A percentile compares a stretch with the other conserved stretches of the same genome.
Evolutionary conservation across 2,888 invertebrate genomes (phyloP).

Genomic region (Spialia ferax): DNA sequence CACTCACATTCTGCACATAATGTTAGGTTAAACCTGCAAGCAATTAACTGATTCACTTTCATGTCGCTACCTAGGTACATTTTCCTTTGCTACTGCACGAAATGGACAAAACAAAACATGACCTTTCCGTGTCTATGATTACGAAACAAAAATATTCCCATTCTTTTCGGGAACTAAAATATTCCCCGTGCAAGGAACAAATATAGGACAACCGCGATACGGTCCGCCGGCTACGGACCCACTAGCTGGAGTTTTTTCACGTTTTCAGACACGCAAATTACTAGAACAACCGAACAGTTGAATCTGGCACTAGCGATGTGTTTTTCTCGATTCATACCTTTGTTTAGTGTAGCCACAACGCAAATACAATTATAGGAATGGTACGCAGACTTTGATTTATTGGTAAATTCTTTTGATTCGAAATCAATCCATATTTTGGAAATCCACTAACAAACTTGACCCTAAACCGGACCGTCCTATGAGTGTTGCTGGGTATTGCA

Average conservation of each 20-base stretch:
- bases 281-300: slow-evolving; percentile 20
- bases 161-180: slow-evolving; percentile 13
- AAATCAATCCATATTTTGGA: too few species aligned
- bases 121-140: neutral
- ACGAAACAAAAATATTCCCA: slow-evolving; percentile 13
- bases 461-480: too few species aligned
- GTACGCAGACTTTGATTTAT: neutral
- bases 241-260: slow-evolving; percentile 21
- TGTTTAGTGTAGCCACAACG: neutral
- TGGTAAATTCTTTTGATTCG: too few species aligned
- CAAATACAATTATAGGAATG: neutral
- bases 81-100: neutral
- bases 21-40: too few species aligned
- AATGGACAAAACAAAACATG: neutral
- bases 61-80: neutral
- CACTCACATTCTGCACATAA: too few species aligned
- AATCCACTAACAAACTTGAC: too few species aligned
- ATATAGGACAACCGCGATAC: slow-evolving; percentile 22
- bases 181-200: slow-evolving; percentile 15
- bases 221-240: slow-evolving; percentile 17
- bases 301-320: neutral
- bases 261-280: slow-evolving; percentile 24
- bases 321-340: slow-evolving; percentile 12
- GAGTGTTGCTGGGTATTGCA: too few species aligned
- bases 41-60: too few species aligned